Evolutionary conservation across 2,888 invertebrate genomes (phyloP).

Genomic region (Octonoba sinensis): DNA sequence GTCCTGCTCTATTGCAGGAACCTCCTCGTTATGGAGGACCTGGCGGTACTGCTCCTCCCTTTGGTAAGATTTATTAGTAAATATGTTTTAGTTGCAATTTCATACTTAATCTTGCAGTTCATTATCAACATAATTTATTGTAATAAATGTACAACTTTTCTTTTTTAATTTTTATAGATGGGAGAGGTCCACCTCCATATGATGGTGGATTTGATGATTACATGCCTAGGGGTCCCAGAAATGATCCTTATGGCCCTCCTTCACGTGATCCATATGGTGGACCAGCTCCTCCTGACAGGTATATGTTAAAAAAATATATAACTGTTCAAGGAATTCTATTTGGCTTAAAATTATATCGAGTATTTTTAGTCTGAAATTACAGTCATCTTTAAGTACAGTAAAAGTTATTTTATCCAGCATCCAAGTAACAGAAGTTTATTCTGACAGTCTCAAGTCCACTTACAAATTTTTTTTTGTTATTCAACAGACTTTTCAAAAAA

Average conservation of each 20-base stretch:
- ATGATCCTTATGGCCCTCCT: conserved; percentile 56
- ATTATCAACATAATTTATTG: conserved; percentile 8
- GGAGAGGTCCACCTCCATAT: conserved; percentile 53
- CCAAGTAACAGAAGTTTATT: too few relatives aligned
- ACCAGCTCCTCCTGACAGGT: conserved; percentile 61
- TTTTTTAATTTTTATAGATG: conserved; percentile 11
- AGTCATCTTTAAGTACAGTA: not conserved
- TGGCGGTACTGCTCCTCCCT: conserved; percentile 26
- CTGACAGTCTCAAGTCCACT: too few relatives aligned
- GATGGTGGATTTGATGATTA: conserved; percentile 66
- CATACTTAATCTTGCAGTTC: not conserved
- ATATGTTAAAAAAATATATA: too few relatives aligned
- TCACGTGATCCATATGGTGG: conserved; percentile 57
- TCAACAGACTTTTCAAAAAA: too few relatives aligned
- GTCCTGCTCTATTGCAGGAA: conserved; percentile 88
- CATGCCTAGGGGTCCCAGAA: conserved; percentile 47
- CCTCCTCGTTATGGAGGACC: conserved; percentile 72
- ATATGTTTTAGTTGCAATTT: not conserved
- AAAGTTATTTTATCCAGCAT: not conserved
- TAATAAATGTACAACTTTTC: not conserved
- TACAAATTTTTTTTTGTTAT: too few relatives aligned
- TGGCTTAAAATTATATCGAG: not conserved
- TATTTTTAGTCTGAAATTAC: not conserved
- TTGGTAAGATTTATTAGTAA: conserved; percentile 24
- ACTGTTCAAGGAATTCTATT: too few relatives aligned